These are phyloP conservation scores for Spilosoma lubricipeda DNA, from an alignment of 2,888 invertebrate species.

Conservation along the genomic window DNA sequence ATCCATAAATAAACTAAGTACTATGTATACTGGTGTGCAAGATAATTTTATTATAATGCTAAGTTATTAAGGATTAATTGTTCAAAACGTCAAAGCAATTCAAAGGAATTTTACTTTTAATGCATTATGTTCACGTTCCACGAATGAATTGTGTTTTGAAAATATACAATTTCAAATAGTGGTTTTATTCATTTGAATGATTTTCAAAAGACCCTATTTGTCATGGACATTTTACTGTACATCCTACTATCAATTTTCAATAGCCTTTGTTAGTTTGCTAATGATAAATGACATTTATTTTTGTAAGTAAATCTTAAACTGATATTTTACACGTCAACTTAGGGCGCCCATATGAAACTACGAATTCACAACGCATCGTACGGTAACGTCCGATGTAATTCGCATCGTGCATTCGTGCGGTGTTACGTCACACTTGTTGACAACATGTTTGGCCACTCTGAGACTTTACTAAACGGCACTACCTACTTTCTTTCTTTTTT, in stretches of 20 bases:
- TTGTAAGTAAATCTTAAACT: too few species aligned
- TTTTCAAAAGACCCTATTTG: neutral
- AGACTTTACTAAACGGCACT: too few species aligned
- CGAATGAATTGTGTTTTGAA: neutral
- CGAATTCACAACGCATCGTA: too few species aligned
- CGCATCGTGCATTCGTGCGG: too few species aligned
- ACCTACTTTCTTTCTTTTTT: too few species aligned
- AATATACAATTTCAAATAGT: neutral
- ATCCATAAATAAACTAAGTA: neutral
- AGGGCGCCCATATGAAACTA: too few species aligned
- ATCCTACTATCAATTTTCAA: neutral
- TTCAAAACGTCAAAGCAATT: neutral
- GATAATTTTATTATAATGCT: slow-evolving; percentile 2
- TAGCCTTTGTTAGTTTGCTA: neutral
- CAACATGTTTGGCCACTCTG: too few species aligned
- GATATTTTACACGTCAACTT: too few species aligned
- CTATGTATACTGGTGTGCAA: neutral
- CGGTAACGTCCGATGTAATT: too few species aligned
- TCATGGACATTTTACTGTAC: neutral
- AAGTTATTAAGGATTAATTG: neutral
- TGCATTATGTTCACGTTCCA: neutral
- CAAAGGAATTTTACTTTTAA: neutral
- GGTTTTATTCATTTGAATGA: neutral
- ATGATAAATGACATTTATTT: too few species aligned
- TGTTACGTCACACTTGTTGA: too few species aligned